These are phyloP conservation scores for Brachypalpus laphriformis DNA, from an alignment of 2,888 invertebrate species.

Conservation along the genomic window DNA sequence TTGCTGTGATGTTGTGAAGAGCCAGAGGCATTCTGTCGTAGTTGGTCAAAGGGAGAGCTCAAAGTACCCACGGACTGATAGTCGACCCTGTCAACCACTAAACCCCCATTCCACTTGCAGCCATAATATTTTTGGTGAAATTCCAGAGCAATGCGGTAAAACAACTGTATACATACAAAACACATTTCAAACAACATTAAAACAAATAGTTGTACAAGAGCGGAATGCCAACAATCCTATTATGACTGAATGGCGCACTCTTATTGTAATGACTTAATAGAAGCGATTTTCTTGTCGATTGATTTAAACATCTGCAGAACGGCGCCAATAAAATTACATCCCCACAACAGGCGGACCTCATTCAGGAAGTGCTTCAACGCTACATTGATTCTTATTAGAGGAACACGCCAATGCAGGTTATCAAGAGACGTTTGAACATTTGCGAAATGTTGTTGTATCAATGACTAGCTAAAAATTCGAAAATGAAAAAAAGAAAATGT, in stretches of 20 bases:
- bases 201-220: slow-evolving; percentile 5
- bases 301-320: slow-evolving; percentile 46
- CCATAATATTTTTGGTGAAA: slow-evolving; percentile 32
- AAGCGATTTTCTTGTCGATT: slow-evolving; percentile 49
- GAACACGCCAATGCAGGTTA: background rate
- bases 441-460: background rate
- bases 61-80: slow-evolving; percentile 5
- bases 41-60: slow-evolving; percentile 41
- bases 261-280: slow-evolving; percentile 39
- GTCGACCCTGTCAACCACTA: slow-evolving; percentile 18
- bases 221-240: slow-evolving; percentile 39
- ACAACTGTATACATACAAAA: slow-evolving; percentile 11
- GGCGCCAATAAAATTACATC: slow-evolving; percentile 19
- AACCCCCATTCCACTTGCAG: slow-evolving; percentile 5
- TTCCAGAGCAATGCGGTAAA: slow-evolving; percentile 41
- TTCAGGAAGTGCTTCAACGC: background rate
- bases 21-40: background rate
- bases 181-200: slow-evolving; percentile 43
- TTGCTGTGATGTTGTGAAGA: slow-evolving; percentile 6
- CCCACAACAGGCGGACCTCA: background rate
- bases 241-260: slow-evolving; percentile 34
- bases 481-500: background rate
- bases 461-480: background rate
- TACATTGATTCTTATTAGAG: slow-evolving; percentile 10
- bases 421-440: background rate